Evolutionary conservation across 30 jellyfish, hydroid and myxozoan genomes (phyloP).

Genomic region (Aurelia sp.): DNA sequence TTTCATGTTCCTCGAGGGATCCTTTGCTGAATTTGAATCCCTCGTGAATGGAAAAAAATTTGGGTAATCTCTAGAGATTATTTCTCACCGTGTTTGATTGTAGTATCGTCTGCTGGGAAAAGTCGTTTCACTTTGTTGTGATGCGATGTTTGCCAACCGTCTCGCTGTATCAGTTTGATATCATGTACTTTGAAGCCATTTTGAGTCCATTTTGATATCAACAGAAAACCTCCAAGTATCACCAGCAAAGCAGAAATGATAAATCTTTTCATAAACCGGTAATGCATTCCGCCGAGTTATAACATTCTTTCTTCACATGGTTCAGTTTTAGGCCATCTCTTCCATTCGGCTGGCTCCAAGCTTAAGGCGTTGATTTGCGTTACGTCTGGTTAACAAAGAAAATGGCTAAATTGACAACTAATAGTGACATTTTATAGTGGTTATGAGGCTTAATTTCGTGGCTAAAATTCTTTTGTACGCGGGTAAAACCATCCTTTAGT

Average conservation of each 20-base stretch:
- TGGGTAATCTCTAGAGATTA: too few relatives aligned
- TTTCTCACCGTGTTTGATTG: too few relatives aligned
- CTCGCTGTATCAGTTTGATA: conserved; percentile 7
- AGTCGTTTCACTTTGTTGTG: conserved; percentile 33
- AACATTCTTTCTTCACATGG: too few relatives aligned
- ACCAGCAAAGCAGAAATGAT: conserved; percentile 36
- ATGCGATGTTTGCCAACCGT: background rate
- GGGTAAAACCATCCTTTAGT: conserved; percentile 10
- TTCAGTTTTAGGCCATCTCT: too few relatives aligned
- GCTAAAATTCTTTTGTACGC: conserved; percentile 27
- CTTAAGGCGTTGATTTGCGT: background rate
- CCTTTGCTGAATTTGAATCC: too few relatives aligned
- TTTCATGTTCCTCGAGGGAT: too few relatives aligned
- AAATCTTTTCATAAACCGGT: conserved; percentile 63
- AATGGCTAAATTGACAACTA: conserved; percentile 7
- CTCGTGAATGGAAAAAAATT: too few relatives aligned
- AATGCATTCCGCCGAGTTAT: conserved; percentile 36
- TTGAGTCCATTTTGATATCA: conserved; percentile 49
- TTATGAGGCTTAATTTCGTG: conserved; percentile 27
- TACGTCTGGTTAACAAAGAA: conserved; percentile 32
- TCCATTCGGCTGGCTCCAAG: too few relatives aligned
- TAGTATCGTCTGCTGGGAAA: background rate
- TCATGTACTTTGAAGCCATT: background rate
- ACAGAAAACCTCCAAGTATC: conserved; percentile 35
- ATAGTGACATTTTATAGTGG: conserved; percentile 28